phyloP scores from a whole-genome alignment of 2,797 vertebrate species.

The Scyliorhinus canicula region DNA sequence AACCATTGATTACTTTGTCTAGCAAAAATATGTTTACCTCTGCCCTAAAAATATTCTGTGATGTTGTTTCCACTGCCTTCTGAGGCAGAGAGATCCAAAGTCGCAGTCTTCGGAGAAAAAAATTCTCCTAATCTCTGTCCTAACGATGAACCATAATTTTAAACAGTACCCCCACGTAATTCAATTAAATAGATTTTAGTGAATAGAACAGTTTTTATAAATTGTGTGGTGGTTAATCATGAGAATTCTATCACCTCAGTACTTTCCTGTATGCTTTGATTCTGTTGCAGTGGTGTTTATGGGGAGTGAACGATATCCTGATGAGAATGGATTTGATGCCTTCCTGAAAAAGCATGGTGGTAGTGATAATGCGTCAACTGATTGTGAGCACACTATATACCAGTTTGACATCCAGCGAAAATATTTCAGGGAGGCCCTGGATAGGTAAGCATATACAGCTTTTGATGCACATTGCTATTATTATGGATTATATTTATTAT shows the following conservation, averaged over 20 bases:
- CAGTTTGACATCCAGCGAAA: slow-evolving; percentile 91
- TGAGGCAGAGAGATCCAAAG: no score
- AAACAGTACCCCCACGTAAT: no score
- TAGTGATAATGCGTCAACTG: slow-evolving; percentile 88
- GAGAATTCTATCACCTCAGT: neutral
- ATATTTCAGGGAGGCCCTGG: slow-evolving; percentile 82
- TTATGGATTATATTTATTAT: neutral
- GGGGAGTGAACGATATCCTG: slow-evolving; percentile 91
- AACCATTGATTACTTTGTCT: no score
- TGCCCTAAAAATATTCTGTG: no score
- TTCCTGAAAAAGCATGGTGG: slow-evolving; percentile 95
- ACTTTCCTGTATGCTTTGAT: neutral
- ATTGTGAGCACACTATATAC: slow-evolving; percentile 91
- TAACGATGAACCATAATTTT: no score
- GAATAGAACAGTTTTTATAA: neutral
- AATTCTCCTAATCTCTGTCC: no score
- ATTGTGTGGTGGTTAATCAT: neutral
- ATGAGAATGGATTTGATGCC: slow-evolving; percentile 87
- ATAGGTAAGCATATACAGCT: slow-evolving; percentile 67
- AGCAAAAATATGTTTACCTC: no score
- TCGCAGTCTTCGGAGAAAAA: no score
- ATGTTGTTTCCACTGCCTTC: no score
- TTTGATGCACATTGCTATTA: neutral
- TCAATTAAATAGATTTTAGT: neutral
- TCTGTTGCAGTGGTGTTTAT: slow-evolving; percentile 86